phyloP scores from a whole-genome alignment of 1,140 invertebrate species.

The Tetramorium simillimum region DNA sequence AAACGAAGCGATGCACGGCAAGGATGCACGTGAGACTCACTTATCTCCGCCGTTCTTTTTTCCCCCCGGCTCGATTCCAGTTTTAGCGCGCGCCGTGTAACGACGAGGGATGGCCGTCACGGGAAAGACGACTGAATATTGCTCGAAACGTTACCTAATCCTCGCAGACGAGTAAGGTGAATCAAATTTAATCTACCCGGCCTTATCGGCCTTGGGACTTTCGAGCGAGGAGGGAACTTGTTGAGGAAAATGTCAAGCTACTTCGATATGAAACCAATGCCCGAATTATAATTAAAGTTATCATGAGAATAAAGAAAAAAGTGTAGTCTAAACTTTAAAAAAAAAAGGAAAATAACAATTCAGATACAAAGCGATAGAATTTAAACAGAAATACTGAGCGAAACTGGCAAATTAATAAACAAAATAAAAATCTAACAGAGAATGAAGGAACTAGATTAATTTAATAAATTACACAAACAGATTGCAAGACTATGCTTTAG shows the following conservation, averaged over 20 bases:
- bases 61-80: constrained; percentile 17
- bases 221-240: not conserved
- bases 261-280: not conserved
- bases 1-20: constrained; percentile 64
- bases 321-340: not conserved
- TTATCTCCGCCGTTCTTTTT: not conserved
- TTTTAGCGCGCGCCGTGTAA: constrained; percentile 61
- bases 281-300: not conserved
- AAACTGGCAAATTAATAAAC: not conserved
- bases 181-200: not conserved
- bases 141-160: constrained; percentile 14
- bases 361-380: not conserved
- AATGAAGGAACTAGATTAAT: not conserved
- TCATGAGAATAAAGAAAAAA: not conserved
- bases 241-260: not conserved
- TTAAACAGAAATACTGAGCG: not conserved
- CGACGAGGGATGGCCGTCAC: not conserved
- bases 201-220: not conserved
- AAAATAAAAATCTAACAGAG: not conserved
- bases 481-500: not conserved
- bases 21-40: constrained; percentile 65
- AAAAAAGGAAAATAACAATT: not conserved
- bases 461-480: too few species aligned
- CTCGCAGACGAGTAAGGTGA: not conserved
- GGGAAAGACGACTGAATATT: not conserved